phyloP scores from a whole-genome alignment of 2,113 vertebrate genomes.

The Clupea harengus region DNA sequence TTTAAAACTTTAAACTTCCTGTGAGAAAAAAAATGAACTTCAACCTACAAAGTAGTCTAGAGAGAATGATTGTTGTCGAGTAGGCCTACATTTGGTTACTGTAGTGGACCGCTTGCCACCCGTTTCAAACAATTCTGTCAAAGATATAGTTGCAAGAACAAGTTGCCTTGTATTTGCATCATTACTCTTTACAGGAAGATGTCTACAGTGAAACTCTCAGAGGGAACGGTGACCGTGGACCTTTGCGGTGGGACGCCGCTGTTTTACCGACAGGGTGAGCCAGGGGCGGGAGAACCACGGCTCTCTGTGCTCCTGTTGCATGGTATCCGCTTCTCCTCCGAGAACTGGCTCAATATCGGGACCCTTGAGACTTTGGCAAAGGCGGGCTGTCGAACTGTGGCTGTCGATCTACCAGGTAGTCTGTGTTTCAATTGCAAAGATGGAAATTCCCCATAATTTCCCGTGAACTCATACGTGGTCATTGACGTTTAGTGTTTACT shows the following conservation, averaged over 20 bases:
- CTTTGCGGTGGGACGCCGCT: conserved; percentile 71
- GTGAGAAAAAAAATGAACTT: background rate
- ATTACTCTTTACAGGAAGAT: conserved; percentile 61
- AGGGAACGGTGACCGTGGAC: conserved; percentile 67
- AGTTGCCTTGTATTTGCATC: background rate
- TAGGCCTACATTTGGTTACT: background rate
- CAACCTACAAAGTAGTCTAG: background rate
- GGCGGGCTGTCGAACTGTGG: conserved; percentile 82
- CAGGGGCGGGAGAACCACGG: conserved; percentile 44
- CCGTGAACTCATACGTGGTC: background rate
- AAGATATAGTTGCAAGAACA: background rate
- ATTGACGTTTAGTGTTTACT: background rate
- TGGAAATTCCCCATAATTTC: background rate
- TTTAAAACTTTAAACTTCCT: background rate
- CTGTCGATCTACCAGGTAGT: conserved; percentile 90
- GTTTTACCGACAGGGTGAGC: conserved; percentile 81
- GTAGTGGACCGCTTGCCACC: background rate
- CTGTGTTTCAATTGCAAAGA: background rate
- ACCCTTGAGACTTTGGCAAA: conserved; percentile 79
- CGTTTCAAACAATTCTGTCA: background rate
- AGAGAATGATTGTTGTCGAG: background rate
- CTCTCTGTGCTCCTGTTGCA: conserved; percentile 85
- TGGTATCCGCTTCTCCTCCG: conserved; percentile 89
- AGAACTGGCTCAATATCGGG: conserved; percentile 84
- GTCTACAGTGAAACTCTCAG: conserved; percentile 64